Conservation (phyloP, 1,140 invertebrate genomes). For the Tetraneura akinire region DNA sequence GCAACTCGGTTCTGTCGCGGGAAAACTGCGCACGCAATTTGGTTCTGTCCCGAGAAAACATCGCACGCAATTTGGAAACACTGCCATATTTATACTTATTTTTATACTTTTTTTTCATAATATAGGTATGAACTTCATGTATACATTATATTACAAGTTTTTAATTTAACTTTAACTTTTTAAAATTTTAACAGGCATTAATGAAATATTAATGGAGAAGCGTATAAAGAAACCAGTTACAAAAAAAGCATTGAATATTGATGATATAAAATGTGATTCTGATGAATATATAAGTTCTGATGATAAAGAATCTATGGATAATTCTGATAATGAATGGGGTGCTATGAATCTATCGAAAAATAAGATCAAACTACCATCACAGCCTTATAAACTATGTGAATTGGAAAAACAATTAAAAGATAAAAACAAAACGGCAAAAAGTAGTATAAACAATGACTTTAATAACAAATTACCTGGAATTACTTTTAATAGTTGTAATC, state of each 20-base stretch:
- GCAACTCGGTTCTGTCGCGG: no score
- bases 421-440: background rate
- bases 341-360: constrained; percentile 11
- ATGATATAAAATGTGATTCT: background rate
- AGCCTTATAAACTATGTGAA: no score
- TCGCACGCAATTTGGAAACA: no score
- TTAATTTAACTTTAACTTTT: no score
- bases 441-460: background rate
- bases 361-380: constrained; percentile 9
- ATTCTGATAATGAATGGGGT: constrained; percentile 42
- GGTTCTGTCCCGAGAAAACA: no score
- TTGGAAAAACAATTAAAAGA: no score
- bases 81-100: no score
- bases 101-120: no score
- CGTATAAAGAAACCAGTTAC: constrained; percentile 4
- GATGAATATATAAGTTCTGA: background rate
- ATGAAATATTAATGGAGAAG: no score
- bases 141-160: no score
- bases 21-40: no score
- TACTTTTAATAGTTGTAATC: background rate
- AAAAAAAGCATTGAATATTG: background rate
- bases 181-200: background rate
- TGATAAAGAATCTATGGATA: background rate
- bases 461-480: background rate
- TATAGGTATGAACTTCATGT: no score